Conservation (phyloP, 2,888 invertebrate genomes). For the Lithodes maja region DNA sequence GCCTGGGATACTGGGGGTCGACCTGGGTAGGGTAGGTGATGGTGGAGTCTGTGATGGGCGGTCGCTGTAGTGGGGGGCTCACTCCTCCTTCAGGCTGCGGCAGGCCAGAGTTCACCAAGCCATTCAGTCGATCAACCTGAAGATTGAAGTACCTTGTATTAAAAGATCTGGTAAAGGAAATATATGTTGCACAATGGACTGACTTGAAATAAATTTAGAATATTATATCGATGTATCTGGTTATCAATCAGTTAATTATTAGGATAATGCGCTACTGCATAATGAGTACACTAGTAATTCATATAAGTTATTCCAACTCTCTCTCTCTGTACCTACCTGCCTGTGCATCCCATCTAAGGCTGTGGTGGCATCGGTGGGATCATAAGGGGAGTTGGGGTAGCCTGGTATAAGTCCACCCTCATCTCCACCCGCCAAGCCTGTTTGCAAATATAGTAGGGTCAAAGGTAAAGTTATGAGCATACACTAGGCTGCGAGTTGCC, state of each 20-base stretch:
- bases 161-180: no score
- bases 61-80: background rate
- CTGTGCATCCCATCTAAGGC: background rate
- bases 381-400: conserved; percentile 11
- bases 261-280: no score
- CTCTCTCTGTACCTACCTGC: no score
- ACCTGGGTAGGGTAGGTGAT: background rate
- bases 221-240: no score
- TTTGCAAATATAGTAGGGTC: no score
- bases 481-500: no score
- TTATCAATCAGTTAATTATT: no score
- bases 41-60: background rate
- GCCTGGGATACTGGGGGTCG: background rate
- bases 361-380: background rate
- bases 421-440: background rate
- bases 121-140: conserved; percentile 48
- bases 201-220: no score
- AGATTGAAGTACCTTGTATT: background rate
- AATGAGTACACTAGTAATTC: no score
- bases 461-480: no score
- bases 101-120: conserved; percentile 32
- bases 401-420: background rate
- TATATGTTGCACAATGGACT: background rate
- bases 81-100: conserved; percentile 12
- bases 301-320: no score